Percentiles rank a stretch among this genome's conserved stretches.
These are phyloP conservation scores for Pollenia griseotomentosa DNA, from an alignment of 2,888 invertebrate genomes.

Conservation along the genomic window DNA sequence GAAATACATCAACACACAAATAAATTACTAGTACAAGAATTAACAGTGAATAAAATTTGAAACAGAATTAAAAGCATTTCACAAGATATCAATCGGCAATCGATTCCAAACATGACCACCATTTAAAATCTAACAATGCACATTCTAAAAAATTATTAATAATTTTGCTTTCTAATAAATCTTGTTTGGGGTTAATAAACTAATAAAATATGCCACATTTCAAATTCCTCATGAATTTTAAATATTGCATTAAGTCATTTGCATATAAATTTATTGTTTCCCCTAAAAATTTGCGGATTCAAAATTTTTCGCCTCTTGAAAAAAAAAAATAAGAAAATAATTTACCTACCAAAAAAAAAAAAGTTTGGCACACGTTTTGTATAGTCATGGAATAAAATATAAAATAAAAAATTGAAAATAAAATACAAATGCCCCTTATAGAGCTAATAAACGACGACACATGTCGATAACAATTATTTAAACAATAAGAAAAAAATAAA, in stretches of 20 bases:
- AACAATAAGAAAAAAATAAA: neutral
- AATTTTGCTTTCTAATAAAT: neutral
- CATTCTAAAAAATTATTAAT: neutral
- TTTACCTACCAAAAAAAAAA: neutral
- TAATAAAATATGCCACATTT: neutral
- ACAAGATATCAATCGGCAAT: no score
- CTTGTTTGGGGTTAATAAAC: neutral
- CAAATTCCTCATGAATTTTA: neutral
- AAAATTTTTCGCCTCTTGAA: neutral
- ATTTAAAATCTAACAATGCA: neutral
- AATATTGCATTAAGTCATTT: constrained; percentile 15
- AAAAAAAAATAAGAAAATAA: neutral
- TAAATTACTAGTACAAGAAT: no score
- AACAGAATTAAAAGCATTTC: no score
- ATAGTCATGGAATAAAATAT: neutral
- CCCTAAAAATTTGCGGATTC: no score
- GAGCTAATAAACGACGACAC: constrained; percentile 25
- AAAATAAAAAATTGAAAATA: constrained; percentile 2
- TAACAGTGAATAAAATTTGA: no score
- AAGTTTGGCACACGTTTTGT: constrained; percentile 24
- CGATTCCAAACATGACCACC: neutral
- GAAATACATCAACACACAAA: no score
- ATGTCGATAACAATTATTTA: constrained; percentile 21
- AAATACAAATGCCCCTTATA: neutral
- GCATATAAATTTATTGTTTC: neutral